Percentiles rank a stretch among this genome's conserved stretches.
Conservation (phyloP, 2,797 vertebrate genomes). For the Pteropus rufus region DNA sequence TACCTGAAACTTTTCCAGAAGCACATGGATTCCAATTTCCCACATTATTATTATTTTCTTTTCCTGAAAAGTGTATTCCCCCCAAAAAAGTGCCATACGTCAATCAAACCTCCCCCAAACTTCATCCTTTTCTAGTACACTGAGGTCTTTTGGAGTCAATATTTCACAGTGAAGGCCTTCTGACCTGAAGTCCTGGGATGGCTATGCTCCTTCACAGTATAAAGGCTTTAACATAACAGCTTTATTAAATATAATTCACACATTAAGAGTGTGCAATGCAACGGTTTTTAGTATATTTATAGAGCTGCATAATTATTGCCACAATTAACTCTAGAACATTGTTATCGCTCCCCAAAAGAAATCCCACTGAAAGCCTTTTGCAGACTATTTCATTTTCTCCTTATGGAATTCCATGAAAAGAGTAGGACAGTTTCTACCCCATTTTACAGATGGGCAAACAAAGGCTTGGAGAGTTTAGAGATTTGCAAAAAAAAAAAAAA, state of each 20-base stretch:
- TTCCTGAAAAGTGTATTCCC: neutral
- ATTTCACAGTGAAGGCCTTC: neutral
- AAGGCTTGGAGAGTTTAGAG: neutral
- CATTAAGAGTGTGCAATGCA: neutral
- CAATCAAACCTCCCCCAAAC: neutral
- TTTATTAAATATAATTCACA: neutral
- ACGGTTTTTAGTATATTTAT: neutral
- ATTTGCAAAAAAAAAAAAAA: neutral
- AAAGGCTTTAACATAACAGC: neutral
- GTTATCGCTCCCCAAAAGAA: neutral
- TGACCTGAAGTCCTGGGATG: neutral
- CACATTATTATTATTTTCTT: neutral
- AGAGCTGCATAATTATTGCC: neutral
- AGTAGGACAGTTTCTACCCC: neutral
- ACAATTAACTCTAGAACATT: neutral
- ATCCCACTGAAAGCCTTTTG: neutral
- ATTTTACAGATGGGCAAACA: neutral
- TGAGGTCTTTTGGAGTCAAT: neutral
- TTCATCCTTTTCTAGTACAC: neutral
- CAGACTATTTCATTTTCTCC: neutral
- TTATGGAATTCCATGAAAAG: neutral
- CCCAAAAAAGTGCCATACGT: neutral
- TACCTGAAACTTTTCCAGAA: neutral
- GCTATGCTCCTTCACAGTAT: neutral
- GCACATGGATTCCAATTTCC: neutral